Percentiles rank a stretch among this genome's conserved stretches.
These are phyloP conservation scores for Tenthredo scrophulariae DNA, from an alignment of 2,888 invertebrate species.

Conservation along the genomic window DNA sequence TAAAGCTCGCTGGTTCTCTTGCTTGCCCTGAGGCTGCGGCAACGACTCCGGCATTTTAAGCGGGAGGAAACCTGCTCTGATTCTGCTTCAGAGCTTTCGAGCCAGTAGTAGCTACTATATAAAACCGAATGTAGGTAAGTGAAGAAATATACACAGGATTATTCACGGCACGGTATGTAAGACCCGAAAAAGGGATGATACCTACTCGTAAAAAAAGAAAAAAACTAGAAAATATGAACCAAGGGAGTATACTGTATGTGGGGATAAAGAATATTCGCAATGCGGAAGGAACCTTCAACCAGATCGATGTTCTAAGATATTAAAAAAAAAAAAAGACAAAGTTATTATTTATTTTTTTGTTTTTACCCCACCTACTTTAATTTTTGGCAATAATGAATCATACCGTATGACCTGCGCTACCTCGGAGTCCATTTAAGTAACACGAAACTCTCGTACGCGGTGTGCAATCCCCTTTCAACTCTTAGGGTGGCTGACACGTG, in stretches of 20 bases:
- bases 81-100: constrained; percentile 31
- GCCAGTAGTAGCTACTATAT: background rate
- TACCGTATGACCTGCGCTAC: background rate
- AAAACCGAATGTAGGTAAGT: constrained; percentile 28
- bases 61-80: constrained; percentile 39
- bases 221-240: background rate
- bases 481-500: constrained; percentile 43
- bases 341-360: too few relatives aligned
- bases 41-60: constrained; percentile 48
- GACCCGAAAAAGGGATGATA: constrained; percentile 21
- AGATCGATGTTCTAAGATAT: background rate
- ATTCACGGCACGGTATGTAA: constrained; percentile 44
- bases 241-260: background rate
- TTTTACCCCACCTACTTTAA: background rate
- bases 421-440: constrained; percentile 60
- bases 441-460: constrained; percentile 59
- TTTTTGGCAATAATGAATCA: background rate
- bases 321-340: background rate
- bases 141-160: constrained; percentile 40
- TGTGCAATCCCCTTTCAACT: constrained; percentile 44
- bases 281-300: background rate
- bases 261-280: background rate
- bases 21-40: constrained; percentile 28
- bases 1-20: constrained; percentile 37
- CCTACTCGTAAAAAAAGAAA: background rate